A percentile compares a stretch with the other conserved stretches of the same genome.
These are phyloP conservation scores for Sternarchorhynchus goeldii DNA, from an alignment of 2,797 vertebrate genomes.

Conservation along the genomic window DNA sequence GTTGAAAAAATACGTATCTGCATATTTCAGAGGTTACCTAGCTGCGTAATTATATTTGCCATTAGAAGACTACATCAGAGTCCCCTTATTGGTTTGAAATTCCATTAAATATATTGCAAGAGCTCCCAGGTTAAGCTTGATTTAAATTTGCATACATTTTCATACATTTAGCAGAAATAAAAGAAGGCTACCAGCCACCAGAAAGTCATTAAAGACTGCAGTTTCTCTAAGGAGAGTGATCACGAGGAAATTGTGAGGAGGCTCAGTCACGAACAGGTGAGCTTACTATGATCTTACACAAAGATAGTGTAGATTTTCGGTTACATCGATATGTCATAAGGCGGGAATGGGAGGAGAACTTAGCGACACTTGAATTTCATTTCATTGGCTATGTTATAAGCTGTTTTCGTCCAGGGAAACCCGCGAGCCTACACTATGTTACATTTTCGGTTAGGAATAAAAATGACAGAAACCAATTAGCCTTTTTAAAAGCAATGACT, in stretches of 20 bases:
- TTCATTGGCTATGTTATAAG: not conserved
- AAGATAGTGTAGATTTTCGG: conserved; percentile 43
- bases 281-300: conserved; percentile 62
- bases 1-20: conserved; percentile 75
- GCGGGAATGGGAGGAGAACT: conserved; percentile 1
- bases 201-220: conserved; percentile 92
- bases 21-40: conserved; percentile 81
- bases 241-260: conserved; percentile 56
- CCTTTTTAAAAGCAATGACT: not conserved
- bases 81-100: conserved; percentile 94
- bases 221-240: conserved; percentile 78
- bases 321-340: conserved; percentile 27
- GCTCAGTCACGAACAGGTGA: conserved; percentile 81
- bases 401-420: conserved; percentile 1
- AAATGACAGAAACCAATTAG: not conserved
- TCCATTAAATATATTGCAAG: conserved; percentile 96
- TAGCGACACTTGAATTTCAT: not conserved
- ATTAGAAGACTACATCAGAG: conserved; percentile 80
- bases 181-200: conserved; percentile 92
- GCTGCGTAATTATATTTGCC: conserved; percentile 88
- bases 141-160: conserved; percentile 99
- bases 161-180: conserved; percentile 99
- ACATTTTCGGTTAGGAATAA: not conserved
- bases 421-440: not conserved
- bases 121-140: conserved; percentile 96